A percentile compares a stretch with the other conserved stretches of the same genome.
Evolutionary conservation across 35 echinoderm and acorn worm genomes (phyloP).

Genomic region (Eucidaris tribuloides): DNA sequence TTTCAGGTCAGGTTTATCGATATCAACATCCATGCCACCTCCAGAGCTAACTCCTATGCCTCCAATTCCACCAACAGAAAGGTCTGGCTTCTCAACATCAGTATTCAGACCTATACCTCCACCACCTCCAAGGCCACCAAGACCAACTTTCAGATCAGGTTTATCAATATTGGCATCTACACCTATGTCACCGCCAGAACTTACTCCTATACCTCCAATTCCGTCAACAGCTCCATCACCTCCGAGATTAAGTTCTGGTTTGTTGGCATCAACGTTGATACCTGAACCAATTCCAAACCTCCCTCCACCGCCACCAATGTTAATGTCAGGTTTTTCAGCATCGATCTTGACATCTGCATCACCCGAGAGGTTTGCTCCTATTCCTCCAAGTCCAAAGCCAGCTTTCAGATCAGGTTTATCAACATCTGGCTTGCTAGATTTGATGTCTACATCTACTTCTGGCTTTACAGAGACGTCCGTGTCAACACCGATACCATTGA

Average conservation of each 20-base stretch:
- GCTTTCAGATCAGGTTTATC: too few species aligned
- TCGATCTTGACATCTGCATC: neutral
- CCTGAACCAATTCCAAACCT: conserved; percentile 18
- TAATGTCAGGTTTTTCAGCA: conserved; percentile 21
- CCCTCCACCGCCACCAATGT: neutral
- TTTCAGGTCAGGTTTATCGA: neutral
- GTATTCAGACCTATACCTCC: neutral
- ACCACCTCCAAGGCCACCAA: conserved; percentile 12
- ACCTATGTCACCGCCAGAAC: neutral
- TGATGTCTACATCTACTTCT: conserved; percentile 8
- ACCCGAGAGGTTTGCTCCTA: too few species aligned
- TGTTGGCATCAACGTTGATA: neutral
- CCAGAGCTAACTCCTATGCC: conserved; percentile 23
- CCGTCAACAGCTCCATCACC: neutral
- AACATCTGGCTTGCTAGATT: conserved; percentile 37
- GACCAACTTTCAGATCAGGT: neutral
- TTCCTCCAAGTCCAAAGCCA: neutral
- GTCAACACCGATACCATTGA: conserved; percentile 19
- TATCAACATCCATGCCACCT: neutral
- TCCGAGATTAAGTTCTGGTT: too few species aligned
- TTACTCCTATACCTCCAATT: neutral
- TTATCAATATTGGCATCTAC: neutral
- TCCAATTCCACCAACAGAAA: conserved; percentile 18
- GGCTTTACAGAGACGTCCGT: neutral
- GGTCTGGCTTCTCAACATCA: conserved; percentile 1